phyloP scores from a whole-genome alignment of 1,140 invertebrate genomes.

The Drosophila guanche region DNA sequence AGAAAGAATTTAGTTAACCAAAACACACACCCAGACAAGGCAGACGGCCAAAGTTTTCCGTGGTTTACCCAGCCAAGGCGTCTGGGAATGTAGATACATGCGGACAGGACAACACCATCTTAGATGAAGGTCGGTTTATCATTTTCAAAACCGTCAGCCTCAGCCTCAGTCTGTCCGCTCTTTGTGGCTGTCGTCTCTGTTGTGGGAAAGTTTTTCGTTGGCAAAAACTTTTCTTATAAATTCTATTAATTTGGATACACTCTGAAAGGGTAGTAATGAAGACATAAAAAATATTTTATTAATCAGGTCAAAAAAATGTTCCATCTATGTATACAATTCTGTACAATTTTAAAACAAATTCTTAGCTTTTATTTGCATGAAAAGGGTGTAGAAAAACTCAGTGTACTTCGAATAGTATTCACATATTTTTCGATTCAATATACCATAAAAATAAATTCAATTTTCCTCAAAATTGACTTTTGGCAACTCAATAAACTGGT shows the following conservation, averaged over 20 bases:
- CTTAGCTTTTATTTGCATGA: no score
- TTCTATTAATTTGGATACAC: slow-evolving; percentile 33
- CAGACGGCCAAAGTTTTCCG: slow-evolving; percentile 45
- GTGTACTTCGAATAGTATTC: no score
- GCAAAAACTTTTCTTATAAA: slow-evolving; percentile 49
- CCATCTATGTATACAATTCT: no score
- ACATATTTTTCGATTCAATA: slow-evolving; percentile 11
- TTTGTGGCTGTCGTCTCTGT: slow-evolving; percentile 18
- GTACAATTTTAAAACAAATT: no score
- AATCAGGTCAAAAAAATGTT: no score
- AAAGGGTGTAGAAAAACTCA: no score
- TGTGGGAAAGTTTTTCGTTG: slow-evolving; percentile 32
- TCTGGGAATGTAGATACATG: slow-evolving; percentile 60
- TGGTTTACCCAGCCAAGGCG: slow-evolving; percentile 18
- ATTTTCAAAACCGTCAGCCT: slow-evolving; percentile 33
- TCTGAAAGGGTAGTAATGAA: no score
- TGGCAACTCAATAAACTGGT: slow-evolving; percentile 14
- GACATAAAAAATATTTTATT: no score
- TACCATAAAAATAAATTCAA: slow-evolving; percentile 47
- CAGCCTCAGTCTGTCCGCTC: slow-evolving; percentile 3
- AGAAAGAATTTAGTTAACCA: slow-evolving; percentile 18
- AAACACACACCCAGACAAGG: slow-evolving; percentile 26
- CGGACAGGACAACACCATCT: slow-evolving; percentile 21
- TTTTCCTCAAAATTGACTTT: slow-evolving; percentile 40
- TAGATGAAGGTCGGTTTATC: slow-evolving; percentile 37